A percentile compares a stretch with the other conserved stretches of the same genome.
Evolutionary conservation across 2,113 vertebrate genomes (phyloP).

Genomic region (Scopus umbretta): DNA sequence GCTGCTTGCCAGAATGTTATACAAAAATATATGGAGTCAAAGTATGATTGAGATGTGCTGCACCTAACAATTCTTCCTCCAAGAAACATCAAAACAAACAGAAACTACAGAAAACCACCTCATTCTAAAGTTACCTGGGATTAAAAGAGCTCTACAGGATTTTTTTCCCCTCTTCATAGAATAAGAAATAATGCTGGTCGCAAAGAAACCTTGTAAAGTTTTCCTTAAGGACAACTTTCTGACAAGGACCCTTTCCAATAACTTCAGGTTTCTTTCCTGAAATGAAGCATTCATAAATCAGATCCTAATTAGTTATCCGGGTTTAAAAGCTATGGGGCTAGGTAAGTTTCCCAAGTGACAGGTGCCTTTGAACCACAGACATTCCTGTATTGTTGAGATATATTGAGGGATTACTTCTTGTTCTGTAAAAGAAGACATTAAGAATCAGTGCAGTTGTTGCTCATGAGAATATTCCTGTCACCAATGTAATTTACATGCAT

Average conservation of each 20-base stretch:
- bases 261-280: background rate
- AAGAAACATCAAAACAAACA: background rate
- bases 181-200: background rate
- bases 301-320: background rate
- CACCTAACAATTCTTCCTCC: background rate
- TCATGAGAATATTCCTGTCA: background rate
- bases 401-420: background rate
- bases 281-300: background rate
- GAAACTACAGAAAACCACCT: background rate
- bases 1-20: background rate
- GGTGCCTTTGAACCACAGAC: background rate
- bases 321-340: background rate
- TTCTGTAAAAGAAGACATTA: background rate
- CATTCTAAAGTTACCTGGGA: background rate
- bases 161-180: background rate
- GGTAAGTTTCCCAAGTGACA: background rate
- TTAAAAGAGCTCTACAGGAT: background rate
- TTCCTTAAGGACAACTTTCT: background rate
- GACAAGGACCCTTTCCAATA: background rate
- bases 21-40: background rate
- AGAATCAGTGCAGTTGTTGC: background rate
- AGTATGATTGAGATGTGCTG: background rate
- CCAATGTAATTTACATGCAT: background rate
- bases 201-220: background rate
- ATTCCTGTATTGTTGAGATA: background rate